phyloP scores from a whole-genome alignment of 1,140 invertebrate species.

The Globodera ellingtonae region DNA sequence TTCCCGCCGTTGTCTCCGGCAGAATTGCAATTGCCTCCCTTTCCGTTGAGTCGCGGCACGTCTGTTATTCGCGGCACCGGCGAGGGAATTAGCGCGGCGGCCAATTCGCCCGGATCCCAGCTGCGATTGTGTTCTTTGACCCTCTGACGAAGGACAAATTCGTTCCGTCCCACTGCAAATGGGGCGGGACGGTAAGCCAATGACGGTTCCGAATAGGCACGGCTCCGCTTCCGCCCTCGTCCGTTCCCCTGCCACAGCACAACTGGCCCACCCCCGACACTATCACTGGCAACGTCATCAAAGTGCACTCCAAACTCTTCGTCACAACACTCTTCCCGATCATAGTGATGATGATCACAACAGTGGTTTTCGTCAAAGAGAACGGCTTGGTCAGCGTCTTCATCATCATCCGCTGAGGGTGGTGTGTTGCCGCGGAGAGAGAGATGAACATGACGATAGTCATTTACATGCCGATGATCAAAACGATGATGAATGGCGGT shows the following conservation, averaged over 20 bases:
- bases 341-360: neutral
- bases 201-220: neutral
- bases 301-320: neutral
- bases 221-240: neutral
- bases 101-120: constrained; percentile 6
- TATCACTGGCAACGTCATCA: neutral
- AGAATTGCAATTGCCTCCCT: neutral
- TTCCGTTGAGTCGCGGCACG: constrained; percentile 26
- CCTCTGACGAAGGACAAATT: constrained; percentile 8
- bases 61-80: constrained; percentile 33
- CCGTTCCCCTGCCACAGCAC: neutral
- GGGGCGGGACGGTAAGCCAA: neutral
- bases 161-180: constrained; percentile 14
- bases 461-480: too few species aligned
- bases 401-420: neutral
- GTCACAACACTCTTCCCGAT: neutral
- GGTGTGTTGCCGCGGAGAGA: neutral
- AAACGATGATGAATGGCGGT: neutral
- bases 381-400: neutral
- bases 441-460: neutral
- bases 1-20: neutral
- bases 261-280: neutral
- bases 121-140: constrained; percentile 18
- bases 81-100: constrained; percentile 7
- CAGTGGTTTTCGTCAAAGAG: too few species aligned